phyloP scores from a whole-genome alignment of 1,140 invertebrate genomes.

The Drosophila melanica region DNA sequence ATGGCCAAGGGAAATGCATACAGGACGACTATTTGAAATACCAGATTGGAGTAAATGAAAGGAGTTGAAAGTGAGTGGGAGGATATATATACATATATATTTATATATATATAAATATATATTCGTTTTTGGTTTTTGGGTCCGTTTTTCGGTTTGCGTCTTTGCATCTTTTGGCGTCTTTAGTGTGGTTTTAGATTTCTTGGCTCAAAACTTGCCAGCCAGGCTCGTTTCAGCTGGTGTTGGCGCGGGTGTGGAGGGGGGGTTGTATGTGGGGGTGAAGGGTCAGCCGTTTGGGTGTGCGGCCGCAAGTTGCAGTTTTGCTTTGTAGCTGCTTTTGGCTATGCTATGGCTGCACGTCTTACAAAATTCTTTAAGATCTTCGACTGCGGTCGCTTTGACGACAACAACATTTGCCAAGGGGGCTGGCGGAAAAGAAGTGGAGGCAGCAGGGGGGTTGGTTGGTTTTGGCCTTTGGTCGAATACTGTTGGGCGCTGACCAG shows the following conservation, averaged over 20 bases:
- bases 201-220: constrained; percentile 67
- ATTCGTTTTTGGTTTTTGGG: constrained; percentile 50
- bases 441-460: background rate
- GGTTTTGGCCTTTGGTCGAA: constrained; percentile 1
- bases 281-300: constrained; percentile 5
- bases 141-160: constrained; percentile 42
- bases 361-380: constrained; percentile 83
- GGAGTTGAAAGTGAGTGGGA: background rate
- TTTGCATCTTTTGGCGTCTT: constrained; percentile 77
- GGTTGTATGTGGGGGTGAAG: background rate
- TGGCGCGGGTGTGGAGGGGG: background rate
- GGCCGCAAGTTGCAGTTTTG: constrained; percentile 44
- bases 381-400: constrained; percentile 81
- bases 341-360: constrained; percentile 51
- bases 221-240: constrained; percentile 4
- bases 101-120: constrained; percentile 48
- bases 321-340: constrained; percentile 50
- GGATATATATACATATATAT: constrained; percentile 25
- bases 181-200: constrained; percentile 83
- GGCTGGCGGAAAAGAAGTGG: background rate
- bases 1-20: constrained; percentile 42
- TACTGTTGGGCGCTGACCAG: constrained; percentile 43
- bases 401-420: constrained; percentile 39
- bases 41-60: constrained; percentile 45
- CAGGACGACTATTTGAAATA: constrained; percentile 36